phyloP scores from a whole-genome alignment of 2,797 vertebrate species.

The Notoglanidium macrostoma region DNA sequence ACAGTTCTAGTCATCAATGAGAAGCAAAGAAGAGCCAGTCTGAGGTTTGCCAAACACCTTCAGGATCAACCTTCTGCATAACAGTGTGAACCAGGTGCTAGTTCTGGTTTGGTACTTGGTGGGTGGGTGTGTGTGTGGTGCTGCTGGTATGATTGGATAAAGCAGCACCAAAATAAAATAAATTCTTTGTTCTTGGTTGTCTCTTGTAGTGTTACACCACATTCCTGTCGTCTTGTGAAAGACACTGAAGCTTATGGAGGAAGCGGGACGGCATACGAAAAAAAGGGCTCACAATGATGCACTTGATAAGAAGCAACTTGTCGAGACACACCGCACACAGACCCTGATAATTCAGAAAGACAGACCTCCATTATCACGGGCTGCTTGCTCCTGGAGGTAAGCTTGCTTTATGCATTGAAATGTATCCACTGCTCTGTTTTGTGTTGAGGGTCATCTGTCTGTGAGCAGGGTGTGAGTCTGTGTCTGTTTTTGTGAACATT shows the following conservation, averaged over 20 bases:
- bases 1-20: no score
- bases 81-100: no score
- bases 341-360: not conserved
- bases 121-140: not conserved
- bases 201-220: not conserved
- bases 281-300: not conserved
- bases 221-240: constrained; percentile 18
- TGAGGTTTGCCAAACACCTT: no score
- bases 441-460: not conserved
- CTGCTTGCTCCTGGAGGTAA: constrained; percentile 7
- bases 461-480: not conserved
- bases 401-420: not conserved
- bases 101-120: no score
- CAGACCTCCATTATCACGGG: no score
- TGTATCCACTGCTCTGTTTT: not conserved
- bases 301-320: not conserved
- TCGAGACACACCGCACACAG: not conserved
- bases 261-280: not conserved
- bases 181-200: not conserved
- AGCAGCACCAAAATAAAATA: not conserved
- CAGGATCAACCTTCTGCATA: no score
- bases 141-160: not conserved
- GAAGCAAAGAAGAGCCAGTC: no score
- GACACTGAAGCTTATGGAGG: not conserved
- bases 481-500: not conserved